Evolutionary conservation across 2,113 vertebrate species (phyloP).

Genomic region (Delphinus delphis): DNA sequence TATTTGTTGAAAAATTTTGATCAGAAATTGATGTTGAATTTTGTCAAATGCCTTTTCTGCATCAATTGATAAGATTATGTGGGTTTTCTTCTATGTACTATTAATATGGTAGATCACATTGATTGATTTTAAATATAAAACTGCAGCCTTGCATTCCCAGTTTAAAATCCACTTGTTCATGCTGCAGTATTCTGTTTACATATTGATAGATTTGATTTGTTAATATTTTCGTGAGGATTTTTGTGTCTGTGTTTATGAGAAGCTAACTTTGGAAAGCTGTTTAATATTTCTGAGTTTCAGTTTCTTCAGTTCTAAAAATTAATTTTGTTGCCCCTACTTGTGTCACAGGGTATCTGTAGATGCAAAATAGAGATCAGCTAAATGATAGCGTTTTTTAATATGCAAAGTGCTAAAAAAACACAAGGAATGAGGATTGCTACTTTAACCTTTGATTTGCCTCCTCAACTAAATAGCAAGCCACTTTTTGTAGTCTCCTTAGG

Average conservation of each 20-base stretch:
- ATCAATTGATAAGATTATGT: not conserved
- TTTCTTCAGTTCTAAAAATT: not conserved
- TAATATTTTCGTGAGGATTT: not conserved
- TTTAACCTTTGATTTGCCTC: not conserved
- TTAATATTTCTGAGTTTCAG: not conserved
- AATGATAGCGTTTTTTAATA: not conserved
- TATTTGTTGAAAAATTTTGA: not conserved
- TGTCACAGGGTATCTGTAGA: not conserved
- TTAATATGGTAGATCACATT: not conserved
- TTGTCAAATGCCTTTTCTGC: not conserved
- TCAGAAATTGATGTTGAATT: not conserved
- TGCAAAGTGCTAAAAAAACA: not conserved
- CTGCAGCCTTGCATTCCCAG: not conserved
- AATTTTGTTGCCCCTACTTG: not conserved
- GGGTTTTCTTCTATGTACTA: not conserved
- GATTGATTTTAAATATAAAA: not conserved
- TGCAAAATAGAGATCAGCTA: not conserved
- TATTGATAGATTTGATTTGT: not conserved
- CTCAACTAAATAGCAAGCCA: not conserved
- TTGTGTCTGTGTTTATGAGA: not conserved
- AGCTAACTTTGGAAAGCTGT: not conserved
- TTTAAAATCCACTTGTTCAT: conserved; percentile 2
- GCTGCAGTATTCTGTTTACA: not conserved
- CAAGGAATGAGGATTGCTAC: not conserved
- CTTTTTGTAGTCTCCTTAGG: not conserved